Conservation (phyloP, 2,797 vertebrate genomes). For the Notolepis coatsorum region DNA sequence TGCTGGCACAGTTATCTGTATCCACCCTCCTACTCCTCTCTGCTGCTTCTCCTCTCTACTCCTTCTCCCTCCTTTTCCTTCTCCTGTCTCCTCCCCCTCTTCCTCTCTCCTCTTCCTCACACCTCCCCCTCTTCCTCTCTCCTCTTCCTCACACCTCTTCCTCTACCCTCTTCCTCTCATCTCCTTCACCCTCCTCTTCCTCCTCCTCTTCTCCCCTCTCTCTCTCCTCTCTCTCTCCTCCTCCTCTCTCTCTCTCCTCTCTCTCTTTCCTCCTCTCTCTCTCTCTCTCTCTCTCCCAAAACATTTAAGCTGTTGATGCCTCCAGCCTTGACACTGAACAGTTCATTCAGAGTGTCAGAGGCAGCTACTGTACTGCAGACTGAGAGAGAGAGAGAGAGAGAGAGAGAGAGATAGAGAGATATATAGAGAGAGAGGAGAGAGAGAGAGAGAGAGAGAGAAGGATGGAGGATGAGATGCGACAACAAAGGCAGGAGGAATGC, state of each 20-base stretch:
- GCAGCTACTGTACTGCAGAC: conserved; percentile 21
- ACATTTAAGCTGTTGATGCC: conserved; percentile 63
- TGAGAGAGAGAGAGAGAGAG: conserved; percentile 5
- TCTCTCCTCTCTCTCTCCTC: conserved; percentile 17
- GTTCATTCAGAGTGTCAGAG: conserved; percentile 58
- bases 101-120: no score
- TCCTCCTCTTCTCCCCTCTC: not conserved
- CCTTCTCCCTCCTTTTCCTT: no score
- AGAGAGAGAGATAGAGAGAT: not conserved
- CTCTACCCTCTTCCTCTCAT: no score
- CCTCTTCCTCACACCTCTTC: no score
- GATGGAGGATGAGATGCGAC: not conserved
- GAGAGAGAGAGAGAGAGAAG: not conserved
- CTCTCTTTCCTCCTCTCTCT: not conserved
- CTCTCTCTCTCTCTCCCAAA: conserved; percentile 39
- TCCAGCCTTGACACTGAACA: conserved; percentile 50
- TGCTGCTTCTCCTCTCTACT: no score
- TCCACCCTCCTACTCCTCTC: no score
- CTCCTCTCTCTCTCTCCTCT: not conserved
- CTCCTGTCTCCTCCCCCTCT: no score
- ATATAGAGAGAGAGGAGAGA: not conserved
- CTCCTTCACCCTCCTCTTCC: not conserved
- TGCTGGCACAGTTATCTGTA: no score
- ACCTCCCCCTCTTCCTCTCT: no score
- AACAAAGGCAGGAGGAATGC: conserved; percentile 13